These are phyloP conservation scores for Nylanderia fulva DNA, from an alignment of 1,140 invertebrate genomes.

Conservation along the genomic window DNA sequence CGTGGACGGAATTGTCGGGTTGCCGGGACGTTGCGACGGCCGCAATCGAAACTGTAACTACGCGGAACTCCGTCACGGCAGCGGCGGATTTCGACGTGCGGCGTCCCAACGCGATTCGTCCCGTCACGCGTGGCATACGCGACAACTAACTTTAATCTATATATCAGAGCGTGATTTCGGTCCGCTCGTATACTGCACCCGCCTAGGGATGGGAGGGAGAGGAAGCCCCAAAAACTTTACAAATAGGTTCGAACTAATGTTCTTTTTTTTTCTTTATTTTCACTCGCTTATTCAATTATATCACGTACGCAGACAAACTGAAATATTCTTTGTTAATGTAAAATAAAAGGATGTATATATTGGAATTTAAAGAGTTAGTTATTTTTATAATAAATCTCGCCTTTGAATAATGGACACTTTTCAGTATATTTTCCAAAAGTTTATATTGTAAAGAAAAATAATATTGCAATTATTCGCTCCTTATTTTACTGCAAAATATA, in stretches of 20 bases:
- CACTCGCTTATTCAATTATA: slow-evolving; percentile 19
- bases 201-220: too few species aligned
- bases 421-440: not conserved
- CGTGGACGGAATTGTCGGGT: slow-evolving; percentile 5
- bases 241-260: slow-evolving; percentile 40
- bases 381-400: not conserved
- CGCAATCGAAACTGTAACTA: slow-evolving; percentile 63
- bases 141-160: slow-evolving; percentile 64
- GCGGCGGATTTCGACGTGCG: slow-evolving; percentile 53
- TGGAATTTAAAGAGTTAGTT: not conserved
- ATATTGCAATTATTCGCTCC: not conserved
- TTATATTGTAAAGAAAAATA: not conserved
- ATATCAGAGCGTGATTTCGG: slow-evolving; percentile 59
- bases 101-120: slow-evolving; percentile 59
- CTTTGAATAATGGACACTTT: not conserved
- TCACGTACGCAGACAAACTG: not conserved
- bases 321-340: slow-evolving; percentile 1
- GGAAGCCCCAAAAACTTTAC: slow-evolving; percentile 20
- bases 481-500: not conserved
- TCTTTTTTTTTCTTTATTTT: slow-evolving; percentile 46
- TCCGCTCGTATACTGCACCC: slow-evolving; percentile 3
- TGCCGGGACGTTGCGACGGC: slow-evolving; percentile 39
- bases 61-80: slow-evolving; percentile 55
- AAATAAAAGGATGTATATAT: not conserved
- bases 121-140: slow-evolving; percentile 61